phyloP scores from a whole-genome alignment of 2,888 invertebrate species.

The Ditula angustiorana region DNA sequence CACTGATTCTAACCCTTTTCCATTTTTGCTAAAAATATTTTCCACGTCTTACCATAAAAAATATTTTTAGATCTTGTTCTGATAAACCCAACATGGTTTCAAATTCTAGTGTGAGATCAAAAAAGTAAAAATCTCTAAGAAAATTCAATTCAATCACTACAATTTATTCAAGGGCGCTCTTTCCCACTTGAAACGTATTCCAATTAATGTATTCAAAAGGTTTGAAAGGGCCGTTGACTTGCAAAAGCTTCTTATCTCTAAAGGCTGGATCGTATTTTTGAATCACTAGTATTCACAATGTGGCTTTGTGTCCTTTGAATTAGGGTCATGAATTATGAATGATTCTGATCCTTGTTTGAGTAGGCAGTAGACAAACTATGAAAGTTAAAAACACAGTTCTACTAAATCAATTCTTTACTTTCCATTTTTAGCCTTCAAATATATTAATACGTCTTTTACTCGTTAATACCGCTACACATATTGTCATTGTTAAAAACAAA shows the following conservation, averaged over 20 bases:
- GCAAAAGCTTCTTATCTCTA: conserved; percentile 35
- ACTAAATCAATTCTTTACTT: background rate
- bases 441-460: too few relatives aligned
- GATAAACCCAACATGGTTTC: background rate
- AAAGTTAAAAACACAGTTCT: background rate
- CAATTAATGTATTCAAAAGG: conserved; percentile 41
- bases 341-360: too few relatives aligned
- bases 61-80: too few relatives aligned
- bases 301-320: conserved; percentile 9
- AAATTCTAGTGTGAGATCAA: background rate
- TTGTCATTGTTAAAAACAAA: too few relatives aligned
- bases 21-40: too few relatives aligned
- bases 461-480: too few relatives aligned
- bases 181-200: conserved; percentile 38
- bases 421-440: too few relatives aligned
- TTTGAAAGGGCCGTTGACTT: conserved; percentile 37
- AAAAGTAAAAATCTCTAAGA: conserved; percentile 22
- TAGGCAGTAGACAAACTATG: background rate
- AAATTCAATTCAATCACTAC: conserved; percentile 36
- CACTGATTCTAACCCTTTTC: too few relatives aligned
- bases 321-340: conserved; percentile 4
- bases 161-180: conserved; percentile 35
- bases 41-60: too few relatives aligned
- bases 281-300: conserved; percentile 28
- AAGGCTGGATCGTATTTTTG: conserved; percentile 30